phyloP scores from a whole-genome alignment of 2,888 invertebrate species.

The Hypomecis punctinalis region DNA sequence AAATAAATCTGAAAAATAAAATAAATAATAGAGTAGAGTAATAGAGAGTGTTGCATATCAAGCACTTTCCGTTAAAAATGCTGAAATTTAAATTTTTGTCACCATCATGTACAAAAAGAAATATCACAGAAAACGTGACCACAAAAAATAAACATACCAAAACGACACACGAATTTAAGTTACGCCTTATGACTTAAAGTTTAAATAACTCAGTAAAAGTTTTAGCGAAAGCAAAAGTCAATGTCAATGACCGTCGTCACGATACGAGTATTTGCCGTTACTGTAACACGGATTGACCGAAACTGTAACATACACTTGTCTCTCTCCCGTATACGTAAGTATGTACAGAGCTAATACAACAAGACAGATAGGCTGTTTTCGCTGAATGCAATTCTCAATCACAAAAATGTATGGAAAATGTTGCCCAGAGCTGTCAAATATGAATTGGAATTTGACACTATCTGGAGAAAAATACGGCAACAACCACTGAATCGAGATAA shows the following conservation, averaged over 20 bases:
- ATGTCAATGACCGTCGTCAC: slow-evolving; percentile 63
- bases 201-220: slow-evolving; percentile 52
- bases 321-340: slow-evolving; percentile 44
- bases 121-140: slow-evolving; percentile 21
- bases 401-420: too few relatives aligned
- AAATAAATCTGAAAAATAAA: too few relatives aligned
- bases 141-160: slow-evolving; percentile 13
- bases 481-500: too few relatives aligned
- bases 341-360: too few relatives aligned
- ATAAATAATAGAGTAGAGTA: too few relatives aligned
- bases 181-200: slow-evolving; percentile 36
- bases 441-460: too few relatives aligned
- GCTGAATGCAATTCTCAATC: too few relatives aligned
- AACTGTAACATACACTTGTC: slow-evolving; percentile 41
- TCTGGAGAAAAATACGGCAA: too few relatives aligned
- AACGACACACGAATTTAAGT: slow-evolving; percentile 42
- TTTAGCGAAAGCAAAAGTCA: slow-evolving; percentile 70
- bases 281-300: slow-evolving; percentile 42
- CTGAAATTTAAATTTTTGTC: not conserved
- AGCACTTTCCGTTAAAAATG: too few relatives aligned
- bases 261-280: slow-evolving; percentile 58
- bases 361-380: too few relatives aligned
- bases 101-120: slow-evolving; percentile 33
- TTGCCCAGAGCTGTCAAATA: too few relatives aligned
- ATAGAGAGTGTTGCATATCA: too few relatives aligned